Conservation (phyloP, 2,888 invertebrate genomes). For the Chrysolina americana region DNA sequence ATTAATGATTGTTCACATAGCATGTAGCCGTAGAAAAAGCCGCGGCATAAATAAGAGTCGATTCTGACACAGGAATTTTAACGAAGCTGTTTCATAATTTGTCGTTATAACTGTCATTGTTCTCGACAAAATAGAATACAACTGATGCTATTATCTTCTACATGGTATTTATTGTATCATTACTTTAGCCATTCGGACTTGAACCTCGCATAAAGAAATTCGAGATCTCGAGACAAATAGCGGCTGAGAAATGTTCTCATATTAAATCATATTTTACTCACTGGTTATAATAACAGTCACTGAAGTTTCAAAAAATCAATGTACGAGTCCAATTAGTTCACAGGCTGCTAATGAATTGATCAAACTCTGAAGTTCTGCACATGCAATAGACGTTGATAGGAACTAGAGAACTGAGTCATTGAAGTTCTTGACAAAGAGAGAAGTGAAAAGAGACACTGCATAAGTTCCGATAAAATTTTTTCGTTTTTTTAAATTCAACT, state of each 20-base stretch:
- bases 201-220: conserved; percentile 38
- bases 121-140: conserved; percentile 59
- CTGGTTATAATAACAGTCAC: conserved; percentile 5
- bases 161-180: conserved; percentile 57
- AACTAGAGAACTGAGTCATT: too few relatives aligned
- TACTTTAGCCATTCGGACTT: conserved; percentile 49
- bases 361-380: too few relatives aligned
- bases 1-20: conserved; percentile 58
- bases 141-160: conserved; percentile 57
- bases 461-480: too few relatives aligned
- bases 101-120: conserved; percentile 65
- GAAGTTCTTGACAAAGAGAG: too few relatives aligned
- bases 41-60: conserved; percentile 62
- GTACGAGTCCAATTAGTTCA: too few relatives aligned
- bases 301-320: neutral
- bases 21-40: conserved; percentile 55
- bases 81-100: conserved; percentile 67
- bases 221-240: conserved; percentile 37
- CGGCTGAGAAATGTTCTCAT: conserved; percentile 33
- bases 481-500: too few relatives aligned
- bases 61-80: conserved; percentile 65
- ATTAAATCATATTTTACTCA: conserved; percentile 28
- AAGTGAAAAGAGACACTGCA: too few relatives aligned
- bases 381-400: too few relatives aligned
- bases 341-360: too few relatives aligned